A percentile compares a stretch with the other conserved stretches of the same genome.
Evolutionary conservation across 2,888 invertebrate genomes (phyloP).

Genomic region (Cheilosia grossa): DNA sequence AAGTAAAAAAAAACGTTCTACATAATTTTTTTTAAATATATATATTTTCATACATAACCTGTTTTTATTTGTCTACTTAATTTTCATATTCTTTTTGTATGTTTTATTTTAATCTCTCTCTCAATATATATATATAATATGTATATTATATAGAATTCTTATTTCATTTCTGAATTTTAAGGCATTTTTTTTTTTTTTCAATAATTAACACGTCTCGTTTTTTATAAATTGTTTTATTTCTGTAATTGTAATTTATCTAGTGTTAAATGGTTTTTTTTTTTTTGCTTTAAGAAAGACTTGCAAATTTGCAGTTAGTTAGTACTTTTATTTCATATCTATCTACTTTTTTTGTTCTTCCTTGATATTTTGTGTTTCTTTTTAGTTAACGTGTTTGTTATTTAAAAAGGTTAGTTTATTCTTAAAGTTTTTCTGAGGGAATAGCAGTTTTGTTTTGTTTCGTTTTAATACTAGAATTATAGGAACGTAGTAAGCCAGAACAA

Average conservation of each 20-base stretch:
- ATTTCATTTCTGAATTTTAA: constrained; percentile 59
- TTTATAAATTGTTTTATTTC: constrained; percentile 49
- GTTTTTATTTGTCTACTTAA: constrained; percentile 62
- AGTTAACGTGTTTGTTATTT: constrained; percentile 13
- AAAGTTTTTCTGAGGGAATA: constrained; percentile 44
- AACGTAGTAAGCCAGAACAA: constrained; percentile 70
- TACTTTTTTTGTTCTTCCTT: constrained; percentile 3
- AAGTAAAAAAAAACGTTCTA: neutral
- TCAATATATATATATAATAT: constrained; percentile 35
- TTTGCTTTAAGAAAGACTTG: constrained; percentile 30
- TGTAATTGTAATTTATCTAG: constrained; percentile 42
- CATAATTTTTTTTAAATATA: neutral
- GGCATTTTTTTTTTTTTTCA: constrained; percentile 71
- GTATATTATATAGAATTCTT: constrained; percentile 47
- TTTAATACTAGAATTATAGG: constrained; percentile 61
- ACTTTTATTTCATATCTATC: constrained; percentile 6
- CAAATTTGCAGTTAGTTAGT: constrained; percentile 35
- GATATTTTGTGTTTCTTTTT: constrained; percentile 21
- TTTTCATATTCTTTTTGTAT: constrained; percentile 39
- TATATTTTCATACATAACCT: constrained; percentile 63
- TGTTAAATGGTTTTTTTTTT: constrained; percentile 36
- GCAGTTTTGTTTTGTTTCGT: constrained; percentile 30
- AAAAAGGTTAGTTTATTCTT: constrained; percentile 17
- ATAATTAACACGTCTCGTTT: constrained; percentile 65
- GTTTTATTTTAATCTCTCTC: constrained; percentile 43